phyloP scores from a whole-genome alignment of 1,140 invertebrate genomes.

The Brachystomella parvula region DNA sequence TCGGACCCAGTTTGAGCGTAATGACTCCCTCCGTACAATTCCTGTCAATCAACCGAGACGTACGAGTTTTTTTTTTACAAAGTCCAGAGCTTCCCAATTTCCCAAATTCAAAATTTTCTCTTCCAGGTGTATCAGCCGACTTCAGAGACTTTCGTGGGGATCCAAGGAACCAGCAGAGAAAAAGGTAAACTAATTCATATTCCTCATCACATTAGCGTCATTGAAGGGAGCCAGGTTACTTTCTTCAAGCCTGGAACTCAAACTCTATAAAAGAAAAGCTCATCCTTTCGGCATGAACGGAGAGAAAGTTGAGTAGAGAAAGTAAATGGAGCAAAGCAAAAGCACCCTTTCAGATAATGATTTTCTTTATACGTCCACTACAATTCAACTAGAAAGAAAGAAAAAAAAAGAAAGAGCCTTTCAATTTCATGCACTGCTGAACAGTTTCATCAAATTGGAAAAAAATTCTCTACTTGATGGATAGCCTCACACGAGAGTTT shows the following conservation, averaged over 20 bases:
- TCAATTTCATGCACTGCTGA: background rate
- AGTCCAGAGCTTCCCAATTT: background rate
- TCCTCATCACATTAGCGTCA: too few relatives aligned
- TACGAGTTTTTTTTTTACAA: conserved; percentile 8
- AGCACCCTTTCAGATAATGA: too few relatives aligned
- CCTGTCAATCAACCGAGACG: conserved; percentile 28
- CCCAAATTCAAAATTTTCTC: background rate
- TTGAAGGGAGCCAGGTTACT: too few relatives aligned
- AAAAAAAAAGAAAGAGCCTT: too few relatives aligned
- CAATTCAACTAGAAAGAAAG: too few relatives aligned
- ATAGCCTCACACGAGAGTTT: too few relatives aligned
- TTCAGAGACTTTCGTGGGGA: conserved; percentile 29
- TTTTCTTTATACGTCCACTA: too few relatives aligned
- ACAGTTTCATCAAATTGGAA: background rate
- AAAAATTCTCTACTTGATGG: background rate
- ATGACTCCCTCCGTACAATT: conserved; percentile 35
- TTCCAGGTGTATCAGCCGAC: conserved; percentile 33
- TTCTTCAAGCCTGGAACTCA: too few relatives aligned
- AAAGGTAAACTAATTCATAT: conserved; percentile 28
- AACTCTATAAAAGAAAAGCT: too few relatives aligned
- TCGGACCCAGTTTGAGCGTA: conserved; percentile 35
- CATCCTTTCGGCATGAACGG: too few relatives aligned
- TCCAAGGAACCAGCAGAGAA: conserved; percentile 22
- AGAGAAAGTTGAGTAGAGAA: too few relatives aligned
- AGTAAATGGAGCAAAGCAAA: too few relatives aligned